Evolutionary conservation across 2,113 vertebrate genomes (phyloP).

Genomic region (Fregata magnificens): DNA sequence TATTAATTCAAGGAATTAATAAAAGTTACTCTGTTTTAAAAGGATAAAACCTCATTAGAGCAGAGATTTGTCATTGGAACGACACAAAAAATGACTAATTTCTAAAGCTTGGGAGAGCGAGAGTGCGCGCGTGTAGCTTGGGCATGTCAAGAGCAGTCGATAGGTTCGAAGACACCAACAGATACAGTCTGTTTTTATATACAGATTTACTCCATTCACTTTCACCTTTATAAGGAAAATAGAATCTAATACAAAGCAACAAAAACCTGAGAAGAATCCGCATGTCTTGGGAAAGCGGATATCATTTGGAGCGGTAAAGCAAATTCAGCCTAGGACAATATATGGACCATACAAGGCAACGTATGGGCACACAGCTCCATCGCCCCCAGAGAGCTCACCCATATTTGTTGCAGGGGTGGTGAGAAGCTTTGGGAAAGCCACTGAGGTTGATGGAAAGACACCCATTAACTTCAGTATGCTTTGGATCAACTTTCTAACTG

Average conservation of each 20-base stretch:
- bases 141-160: not conserved
- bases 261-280: not conserved
- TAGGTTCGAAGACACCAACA: not conserved
- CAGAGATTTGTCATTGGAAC: not conserved
- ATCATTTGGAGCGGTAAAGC: not conserved
- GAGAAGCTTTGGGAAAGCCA: not conserved
- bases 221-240: not conserved
- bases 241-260: not conserved
- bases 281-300: not conserved
- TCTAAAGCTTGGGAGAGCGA: not conserved
- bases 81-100: not conserved
- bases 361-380: not conserved
- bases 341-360: fast-evolving
- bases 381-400: not conserved
- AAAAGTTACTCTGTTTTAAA: slow-evolving; percentile 18
- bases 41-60: not conserved
- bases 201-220: not conserved
- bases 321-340: not conserved
- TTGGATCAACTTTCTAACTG: not conserved
- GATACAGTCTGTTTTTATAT: not conserved
- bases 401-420: fast-evolving
- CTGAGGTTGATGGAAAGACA: not conserved
- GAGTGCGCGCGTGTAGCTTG: not conserved
- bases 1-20: slow-evolving; percentile 20
- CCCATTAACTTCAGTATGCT: not conserved